Evolutionary conservation across 1,140 invertebrate species (phyloP).

Genomic region (Potamilus streckersoni): DNA sequence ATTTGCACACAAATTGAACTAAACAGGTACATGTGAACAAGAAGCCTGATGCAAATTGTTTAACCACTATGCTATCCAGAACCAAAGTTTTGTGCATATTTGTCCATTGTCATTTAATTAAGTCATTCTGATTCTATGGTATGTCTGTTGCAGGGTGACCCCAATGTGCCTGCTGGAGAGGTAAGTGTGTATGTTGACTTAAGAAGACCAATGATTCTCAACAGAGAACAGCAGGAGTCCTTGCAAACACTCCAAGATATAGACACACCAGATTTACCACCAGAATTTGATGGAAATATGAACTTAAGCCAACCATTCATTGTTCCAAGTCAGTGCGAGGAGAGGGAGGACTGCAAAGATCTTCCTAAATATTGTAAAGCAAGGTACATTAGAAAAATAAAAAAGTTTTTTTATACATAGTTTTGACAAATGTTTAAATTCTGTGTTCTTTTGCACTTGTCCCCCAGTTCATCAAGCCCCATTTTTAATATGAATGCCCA

Average conservation of each 20-base stretch:
- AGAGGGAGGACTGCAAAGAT: neutral
- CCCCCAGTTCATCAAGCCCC: too few species aligned
- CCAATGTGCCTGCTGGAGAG: constrained; percentile 58
- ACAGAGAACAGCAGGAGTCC: constrained; percentile 39
- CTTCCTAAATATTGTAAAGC: constrained; percentile 31
- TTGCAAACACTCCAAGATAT: constrained; percentile 29
- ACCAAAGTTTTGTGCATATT: too few species aligned
- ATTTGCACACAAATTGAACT: too few species aligned
- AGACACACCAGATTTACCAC: constrained; percentile 26
- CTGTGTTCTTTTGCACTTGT: too few species aligned
- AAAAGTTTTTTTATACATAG: too few species aligned
- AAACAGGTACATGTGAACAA: too few species aligned
- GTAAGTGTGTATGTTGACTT: constrained; percentile 54
- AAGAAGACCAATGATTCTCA: constrained; percentile 45
- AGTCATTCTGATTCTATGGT: neutral
- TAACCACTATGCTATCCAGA: too few species aligned
- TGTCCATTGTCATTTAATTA: too few species aligned
- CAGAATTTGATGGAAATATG: constrained; percentile 1
- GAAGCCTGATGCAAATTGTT: too few species aligned
- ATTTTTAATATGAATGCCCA: too few species aligned
- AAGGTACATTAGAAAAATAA: constrained; percentile 19
- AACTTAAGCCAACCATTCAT: constrained; percentile 40
- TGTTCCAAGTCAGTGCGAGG: constrained; percentile 34
- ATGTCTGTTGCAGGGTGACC: constrained; percentile 52
- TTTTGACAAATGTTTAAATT: too few species aligned